Evolutionary conservation across 2,888 invertebrate genomes (phyloP).

Genomic region (Xylota sylvarum): DNA sequence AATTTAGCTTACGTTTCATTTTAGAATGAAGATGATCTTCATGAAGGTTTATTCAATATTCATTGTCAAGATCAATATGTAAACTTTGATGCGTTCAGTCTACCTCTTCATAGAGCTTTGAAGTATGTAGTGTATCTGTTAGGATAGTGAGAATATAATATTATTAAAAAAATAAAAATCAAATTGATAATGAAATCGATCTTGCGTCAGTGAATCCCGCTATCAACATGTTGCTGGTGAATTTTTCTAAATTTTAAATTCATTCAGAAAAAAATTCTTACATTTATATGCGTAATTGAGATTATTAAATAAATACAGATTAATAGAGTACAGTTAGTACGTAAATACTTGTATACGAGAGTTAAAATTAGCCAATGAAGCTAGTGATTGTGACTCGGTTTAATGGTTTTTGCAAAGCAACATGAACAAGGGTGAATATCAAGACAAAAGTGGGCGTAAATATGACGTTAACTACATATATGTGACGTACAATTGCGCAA

Average conservation of each 20-base stretch:
- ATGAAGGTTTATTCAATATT: neutral
- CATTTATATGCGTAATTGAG: neutral
- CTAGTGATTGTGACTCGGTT: no score
- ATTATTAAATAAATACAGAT: neutral
- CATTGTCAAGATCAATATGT: neutral
- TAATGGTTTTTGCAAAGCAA: neutral
- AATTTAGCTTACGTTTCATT: neutral
- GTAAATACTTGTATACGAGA: neutral
- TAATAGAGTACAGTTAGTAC: neutral
- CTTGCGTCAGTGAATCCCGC: neutral
- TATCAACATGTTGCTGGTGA: constrained; percentile 5
- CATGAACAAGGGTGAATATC: neutral
- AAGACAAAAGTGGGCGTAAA: neutral
- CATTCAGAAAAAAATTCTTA: neutral
- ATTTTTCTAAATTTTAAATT: neutral
- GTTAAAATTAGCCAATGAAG: neutral
- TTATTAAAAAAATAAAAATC: neutral
- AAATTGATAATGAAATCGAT: neutral
- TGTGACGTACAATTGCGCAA: neutral
- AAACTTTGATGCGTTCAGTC: neutral
- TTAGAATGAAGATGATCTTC: neutral
- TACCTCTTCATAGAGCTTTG: neutral
- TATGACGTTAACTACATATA: neutral
- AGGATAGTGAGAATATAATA: neutral
- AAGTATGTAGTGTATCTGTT: neutral